Conservation (phyloP, 2,888 invertebrate species). For the Peribatodes rhomboidaria region DNA sequence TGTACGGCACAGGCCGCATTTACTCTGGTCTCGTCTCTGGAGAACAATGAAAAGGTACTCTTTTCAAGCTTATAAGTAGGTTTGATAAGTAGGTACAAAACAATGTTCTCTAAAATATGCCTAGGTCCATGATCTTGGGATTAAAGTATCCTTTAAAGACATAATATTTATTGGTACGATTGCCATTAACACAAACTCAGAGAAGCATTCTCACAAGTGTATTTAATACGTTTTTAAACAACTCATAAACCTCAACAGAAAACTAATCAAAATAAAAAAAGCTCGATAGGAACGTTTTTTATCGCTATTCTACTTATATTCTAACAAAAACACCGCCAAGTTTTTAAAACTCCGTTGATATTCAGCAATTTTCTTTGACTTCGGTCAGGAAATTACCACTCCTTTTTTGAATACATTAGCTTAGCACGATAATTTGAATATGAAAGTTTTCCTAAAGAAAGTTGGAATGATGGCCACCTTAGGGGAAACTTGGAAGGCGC, state of each 20-base stretch:
- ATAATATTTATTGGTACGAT: no score
- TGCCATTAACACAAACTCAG: no score
- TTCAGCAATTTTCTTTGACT: constrained; percentile 41
- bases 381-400: constrained; percentile 46
- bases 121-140: no score
- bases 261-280: constrained; percentile 1
- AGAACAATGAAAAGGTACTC: constrained; percentile 23
- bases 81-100: not conserved
- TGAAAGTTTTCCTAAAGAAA: constrained; percentile 42
- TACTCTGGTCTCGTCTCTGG: constrained; percentile 14
- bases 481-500: constrained; percentile 47
- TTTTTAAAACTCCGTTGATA: constrained; percentile 23
- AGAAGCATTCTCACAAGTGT: no score
- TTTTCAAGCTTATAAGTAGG: constrained; percentile 19
- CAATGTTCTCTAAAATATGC: not conserved
- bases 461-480: constrained; percentile 51
- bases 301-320: not conserved
- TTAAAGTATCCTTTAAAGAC: no score
- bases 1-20: constrained; percentile 22
- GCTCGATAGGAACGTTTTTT: constrained; percentile 4
- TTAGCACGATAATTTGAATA: constrained; percentile 43
- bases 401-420: constrained; percentile 43
- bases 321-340: constrained; percentile 12
- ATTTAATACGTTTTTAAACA: not conserved
- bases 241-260: not conserved